Base-by-base conservation (phyloP, 1,140 invertebrate genomes). In the Archivesica marissinica region DNA sequence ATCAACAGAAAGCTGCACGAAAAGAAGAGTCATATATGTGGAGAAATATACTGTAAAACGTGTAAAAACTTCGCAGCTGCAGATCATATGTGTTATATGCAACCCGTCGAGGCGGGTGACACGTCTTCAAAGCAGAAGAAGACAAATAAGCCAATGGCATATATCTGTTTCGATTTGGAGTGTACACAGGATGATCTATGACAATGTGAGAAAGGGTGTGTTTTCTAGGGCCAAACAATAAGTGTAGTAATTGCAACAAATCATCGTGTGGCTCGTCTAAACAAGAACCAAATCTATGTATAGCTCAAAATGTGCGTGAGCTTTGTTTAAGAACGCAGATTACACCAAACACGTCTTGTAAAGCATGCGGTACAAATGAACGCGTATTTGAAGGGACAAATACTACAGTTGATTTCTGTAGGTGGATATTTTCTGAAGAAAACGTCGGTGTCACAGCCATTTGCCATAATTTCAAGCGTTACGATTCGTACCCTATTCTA, bases 401-500 rank as follows among this genome's bases (percentile, higher is more conserved):
- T 35, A 83, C 80, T 17, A 74, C 23, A 30, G 17, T 72, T 3
- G 35, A 70, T 23, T 87, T 87, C 25, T 87, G 78, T 47, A 41
- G 70, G 44, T 84, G 80, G 76, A 30, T 86, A n/a, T 82, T 86
- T 64, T 77, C 85, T 9, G 79, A 68, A 44, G 47, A 79, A 54
- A 83, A 87, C 30, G 47, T 41, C 17, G 75, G 54, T 39, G 47
- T 50, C 25, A 82, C 44, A 33, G 75, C 70, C 15, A 75, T 80
- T 1, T 87, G 64, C 76, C 79, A 87, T 52, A 83, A 77, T 50
- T 83, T 87, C 33, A 77, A 79, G 68, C 79, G 79, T n/a, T 59
- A 83, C 41, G 86, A 87, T 44, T 64, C 74, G n/a, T 83, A 70
- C 39, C 74, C 64, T 0, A 74, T 87, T 9, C 25, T 87, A 7